A percentile compares a stretch with the other conserved stretches of the same genome.
phyloP scores from a whole-genome alignment of 1,140 invertebrate genomes.

The Arion vulgaris region DNA sequence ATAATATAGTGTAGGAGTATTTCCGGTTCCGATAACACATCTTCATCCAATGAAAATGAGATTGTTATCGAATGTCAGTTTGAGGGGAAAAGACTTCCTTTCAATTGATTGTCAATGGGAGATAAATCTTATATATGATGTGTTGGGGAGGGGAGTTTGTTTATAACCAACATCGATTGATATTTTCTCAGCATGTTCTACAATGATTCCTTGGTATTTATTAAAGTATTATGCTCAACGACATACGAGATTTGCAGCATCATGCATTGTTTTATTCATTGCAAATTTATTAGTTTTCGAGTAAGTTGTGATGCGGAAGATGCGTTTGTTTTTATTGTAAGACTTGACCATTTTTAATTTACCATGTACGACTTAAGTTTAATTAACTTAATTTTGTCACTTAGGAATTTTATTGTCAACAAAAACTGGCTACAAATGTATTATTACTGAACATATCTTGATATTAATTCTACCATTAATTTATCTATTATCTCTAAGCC shows the following conservation, averaged over 20 bases:
- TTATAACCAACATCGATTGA: conserved; percentile 4
- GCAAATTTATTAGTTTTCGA: conserved; percentile 54
- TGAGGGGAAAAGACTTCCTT: background rate
- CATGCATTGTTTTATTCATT: conserved; percentile 45
- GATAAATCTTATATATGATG: conserved; percentile 24
- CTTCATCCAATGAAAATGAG: background rate
- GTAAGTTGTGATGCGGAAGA: conserved; percentile 35
- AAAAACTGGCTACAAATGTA: too few relatives aligned
- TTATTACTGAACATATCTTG: too few relatives aligned
- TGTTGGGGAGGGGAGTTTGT: conserved; percentile 33
- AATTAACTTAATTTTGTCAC: too few relatives aligned
- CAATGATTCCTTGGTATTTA: conserved; percentile 63
- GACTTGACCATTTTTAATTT: too few relatives aligned
- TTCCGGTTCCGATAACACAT: background rate
- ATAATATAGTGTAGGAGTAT: background rate
- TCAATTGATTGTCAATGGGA: background rate
- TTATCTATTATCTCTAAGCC: too few relatives aligned
- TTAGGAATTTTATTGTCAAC: too few relatives aligned
- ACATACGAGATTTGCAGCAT: conserved; percentile 58
- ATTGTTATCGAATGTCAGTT: background rate
- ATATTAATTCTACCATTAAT: too few relatives aligned
- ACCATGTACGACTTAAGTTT: too few relatives aligned
- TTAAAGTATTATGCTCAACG: conserved; percentile 58
- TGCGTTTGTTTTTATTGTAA: too few relatives aligned
- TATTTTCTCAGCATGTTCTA: conserved; percentile 14